phyloP scores from a whole-genome alignment of 2,888 invertebrate species.

The Erynnis tages region DNA sequence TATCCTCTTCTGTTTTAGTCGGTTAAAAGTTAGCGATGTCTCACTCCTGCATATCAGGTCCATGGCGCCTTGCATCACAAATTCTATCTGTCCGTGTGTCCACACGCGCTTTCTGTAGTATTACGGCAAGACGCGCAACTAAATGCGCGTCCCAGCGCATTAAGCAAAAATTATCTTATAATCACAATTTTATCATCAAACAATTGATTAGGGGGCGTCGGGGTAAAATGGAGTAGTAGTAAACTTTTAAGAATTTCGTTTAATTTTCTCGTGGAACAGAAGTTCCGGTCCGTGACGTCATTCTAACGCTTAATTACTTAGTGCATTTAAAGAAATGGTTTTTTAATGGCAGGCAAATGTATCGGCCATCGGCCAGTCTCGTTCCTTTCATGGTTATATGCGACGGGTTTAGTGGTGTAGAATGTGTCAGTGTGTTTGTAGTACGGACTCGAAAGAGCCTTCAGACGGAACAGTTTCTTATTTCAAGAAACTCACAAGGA shows the following conservation, averaged over 20 bases:
- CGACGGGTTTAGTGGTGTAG: slow-evolving; percentile 45
- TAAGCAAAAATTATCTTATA: neutral
- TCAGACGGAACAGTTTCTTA: slow-evolving; percentile 35
- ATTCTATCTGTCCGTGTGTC: slow-evolving; percentile 29
- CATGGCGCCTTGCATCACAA: slow-evolving; percentile 34
- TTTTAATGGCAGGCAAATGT: slow-evolving; percentile 15
- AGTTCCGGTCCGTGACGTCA: slow-evolving; percentile 7
- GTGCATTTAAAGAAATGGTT: slow-evolving; percentile 8
- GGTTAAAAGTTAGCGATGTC: slow-evolving; percentile 7
- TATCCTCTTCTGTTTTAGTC: no score
- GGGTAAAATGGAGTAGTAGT: neutral
- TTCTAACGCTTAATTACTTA: neutral
- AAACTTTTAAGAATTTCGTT: neutral
- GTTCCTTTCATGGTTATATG: neutral
- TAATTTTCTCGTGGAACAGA: neutral
- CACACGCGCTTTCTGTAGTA: slow-evolving; percentile 23
- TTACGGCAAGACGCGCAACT: slow-evolving; percentile 19
- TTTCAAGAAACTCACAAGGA: slow-evolving; percentile 38
- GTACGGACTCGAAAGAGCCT: slow-evolving; percentile 42
- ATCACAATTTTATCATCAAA: neutral
- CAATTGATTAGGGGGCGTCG: slow-evolving; percentile 2
- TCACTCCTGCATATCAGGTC: slow-evolving; percentile 29
- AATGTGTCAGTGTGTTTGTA: slow-evolving; percentile 35
- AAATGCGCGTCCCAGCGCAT: slow-evolving; percentile 6
- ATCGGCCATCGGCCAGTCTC: neutral